Percentiles rank a stretch among this genome's conserved stretches.
phyloP scores from a whole-genome alignment of 2,888 invertebrate genomes.

The Spilarctia lutea region DNA sequence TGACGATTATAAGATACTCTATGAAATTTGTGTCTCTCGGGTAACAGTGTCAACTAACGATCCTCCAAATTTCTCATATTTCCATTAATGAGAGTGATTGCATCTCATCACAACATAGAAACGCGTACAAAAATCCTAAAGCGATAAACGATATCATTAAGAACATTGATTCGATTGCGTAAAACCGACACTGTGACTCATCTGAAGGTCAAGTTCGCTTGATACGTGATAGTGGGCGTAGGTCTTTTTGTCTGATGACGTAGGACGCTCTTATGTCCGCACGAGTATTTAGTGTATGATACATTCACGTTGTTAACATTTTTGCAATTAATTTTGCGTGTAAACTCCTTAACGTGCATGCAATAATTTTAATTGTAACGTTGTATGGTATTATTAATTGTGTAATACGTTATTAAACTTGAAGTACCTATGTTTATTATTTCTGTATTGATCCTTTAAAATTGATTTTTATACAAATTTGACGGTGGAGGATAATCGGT shows the following conservation, averaged over 20 bases:
- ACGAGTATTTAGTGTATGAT: neutral
- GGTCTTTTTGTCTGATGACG: conserved; percentile 40
- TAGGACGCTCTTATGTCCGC: conserved; percentile 16
- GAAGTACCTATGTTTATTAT: neutral
- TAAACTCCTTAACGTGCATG: conserved; percentile 2
- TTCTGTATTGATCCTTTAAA: neutral
- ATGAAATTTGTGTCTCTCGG: no score
- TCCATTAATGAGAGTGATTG: neutral
- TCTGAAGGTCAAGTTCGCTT: conserved; percentile 62
- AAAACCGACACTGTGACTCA: conserved; percentile 55
- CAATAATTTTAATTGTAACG: conserved; percentile 8
- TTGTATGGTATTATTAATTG: neutral
- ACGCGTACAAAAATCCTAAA: conserved; percentile 5
- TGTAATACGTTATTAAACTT: neutral
- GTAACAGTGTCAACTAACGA: no score
- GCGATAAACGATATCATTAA: conserved; percentile 26
- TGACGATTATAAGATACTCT: neutral
- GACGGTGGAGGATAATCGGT: neutral
- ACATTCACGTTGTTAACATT: conserved; percentile 7
- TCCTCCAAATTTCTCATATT: neutral
- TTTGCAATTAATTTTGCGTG: conserved; percentile 8
- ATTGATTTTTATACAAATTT: neutral
- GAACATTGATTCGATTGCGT: conserved; percentile 46
- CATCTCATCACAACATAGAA: neutral
- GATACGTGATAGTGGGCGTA: conserved; percentile 43